phyloP scores from a whole-genome alignment of 2,113 vertebrate species.

The Noturus placidus region DNA sequence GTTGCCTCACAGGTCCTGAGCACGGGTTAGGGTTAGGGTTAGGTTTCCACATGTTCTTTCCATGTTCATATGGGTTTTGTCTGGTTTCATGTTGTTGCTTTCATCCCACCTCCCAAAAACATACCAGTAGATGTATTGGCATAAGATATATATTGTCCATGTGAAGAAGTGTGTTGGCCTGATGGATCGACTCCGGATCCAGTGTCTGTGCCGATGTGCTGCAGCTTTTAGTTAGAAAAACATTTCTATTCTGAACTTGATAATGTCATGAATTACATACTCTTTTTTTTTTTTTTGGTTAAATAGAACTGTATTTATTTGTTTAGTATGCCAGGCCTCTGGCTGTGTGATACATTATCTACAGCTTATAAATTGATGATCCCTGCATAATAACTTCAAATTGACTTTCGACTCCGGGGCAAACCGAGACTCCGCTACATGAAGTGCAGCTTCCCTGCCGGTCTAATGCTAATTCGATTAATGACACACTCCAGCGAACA shows the following conservation, averaged over 20 bases:
- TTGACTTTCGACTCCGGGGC: not conserved
- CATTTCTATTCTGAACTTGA: not conserved
- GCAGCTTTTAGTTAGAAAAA: not conserved
- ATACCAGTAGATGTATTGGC: not conserved
- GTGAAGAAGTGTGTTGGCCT: not conserved
- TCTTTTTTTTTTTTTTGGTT: not conserved
- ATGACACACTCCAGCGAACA: not conserved
- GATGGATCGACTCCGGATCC: not conserved
- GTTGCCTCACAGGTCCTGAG: too few species aligned
- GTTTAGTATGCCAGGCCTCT: not conserved
- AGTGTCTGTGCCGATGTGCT: not conserved
- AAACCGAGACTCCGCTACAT: not conserved
- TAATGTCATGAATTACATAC: not conserved
- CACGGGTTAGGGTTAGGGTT: too few species aligned
- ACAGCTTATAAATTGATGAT: slow-evolving; percentile 15
- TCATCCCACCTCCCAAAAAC: not conserved
- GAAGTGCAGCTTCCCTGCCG: not conserved
- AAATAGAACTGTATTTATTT: slow-evolving; percentile 4
- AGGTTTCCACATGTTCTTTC: not conserved
- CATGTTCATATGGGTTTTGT: not conserved
- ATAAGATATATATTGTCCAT: not conserved
- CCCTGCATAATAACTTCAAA: not conserved
- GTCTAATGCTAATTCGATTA: slow-evolving; percentile 1
- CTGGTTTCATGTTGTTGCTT: not conserved
- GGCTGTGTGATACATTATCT: not conserved